Conservation (phyloP, 1,140 invertebrate genomes). For the Drosophila sulfurigaster region DNA sequence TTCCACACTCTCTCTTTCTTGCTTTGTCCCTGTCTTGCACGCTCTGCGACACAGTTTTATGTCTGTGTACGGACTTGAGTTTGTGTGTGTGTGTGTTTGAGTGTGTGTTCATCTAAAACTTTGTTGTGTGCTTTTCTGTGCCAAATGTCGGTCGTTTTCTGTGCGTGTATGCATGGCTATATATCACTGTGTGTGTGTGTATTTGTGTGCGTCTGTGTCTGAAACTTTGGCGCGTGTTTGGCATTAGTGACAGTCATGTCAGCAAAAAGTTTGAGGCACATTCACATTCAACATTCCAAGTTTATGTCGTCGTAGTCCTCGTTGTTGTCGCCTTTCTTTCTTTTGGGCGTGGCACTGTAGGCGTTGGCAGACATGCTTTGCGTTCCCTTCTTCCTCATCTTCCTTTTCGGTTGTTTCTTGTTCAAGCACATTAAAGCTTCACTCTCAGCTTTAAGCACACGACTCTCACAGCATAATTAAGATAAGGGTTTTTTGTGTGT, state of each 20-base stretch:
- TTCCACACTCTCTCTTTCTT: not conserved
- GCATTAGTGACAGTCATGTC: constrained; percentile 83
- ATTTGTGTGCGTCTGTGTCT: constrained; percentile 65
- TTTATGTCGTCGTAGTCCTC: constrained; percentile 64
- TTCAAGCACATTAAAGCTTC: constrained; percentile 47
- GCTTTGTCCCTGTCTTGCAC: constrained; percentile 13
- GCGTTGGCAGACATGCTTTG: constrained; percentile 58
- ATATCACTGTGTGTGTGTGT: constrained; percentile 11
- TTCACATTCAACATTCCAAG: constrained; percentile 83
- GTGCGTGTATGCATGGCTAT: constrained; percentile 27
- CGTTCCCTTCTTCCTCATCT: constrained; percentile 40
- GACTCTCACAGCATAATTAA: constrained; percentile 54
- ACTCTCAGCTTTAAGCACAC: constrained; percentile 49
- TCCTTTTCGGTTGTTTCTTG: not conserved
- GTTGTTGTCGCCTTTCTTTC: constrained; percentile 4
- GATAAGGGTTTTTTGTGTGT: constrained; percentile 25
- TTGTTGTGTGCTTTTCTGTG: constrained; percentile 71
- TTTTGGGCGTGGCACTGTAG: constrained; percentile 47
- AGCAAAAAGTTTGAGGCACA: constrained; percentile 81
- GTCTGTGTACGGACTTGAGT: constrained; percentile 26
- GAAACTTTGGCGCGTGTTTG: constrained; percentile 83
- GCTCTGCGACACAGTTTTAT: constrained; percentile 75
- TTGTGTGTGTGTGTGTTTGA: constrained; percentile 16
- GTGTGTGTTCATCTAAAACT: constrained; percentile 40
- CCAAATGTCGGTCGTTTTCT: constrained; percentile 68